Percentiles rank a stretch among this genome's conserved stretches.
Conservation (phyloP, 1,140 invertebrate genomes). For the Magallana ariakensis region DNA sequence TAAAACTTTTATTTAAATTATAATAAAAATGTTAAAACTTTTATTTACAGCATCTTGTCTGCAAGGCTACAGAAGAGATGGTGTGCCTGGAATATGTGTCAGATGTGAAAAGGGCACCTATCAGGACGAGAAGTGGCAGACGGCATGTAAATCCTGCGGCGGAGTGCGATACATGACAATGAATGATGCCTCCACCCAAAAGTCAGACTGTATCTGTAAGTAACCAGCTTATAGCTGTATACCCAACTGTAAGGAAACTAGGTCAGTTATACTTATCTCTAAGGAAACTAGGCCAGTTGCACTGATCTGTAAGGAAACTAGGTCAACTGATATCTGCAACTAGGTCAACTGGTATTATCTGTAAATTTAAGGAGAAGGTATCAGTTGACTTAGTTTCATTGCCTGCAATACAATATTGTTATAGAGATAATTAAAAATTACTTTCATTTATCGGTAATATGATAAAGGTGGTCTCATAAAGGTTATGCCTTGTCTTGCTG, state of each 20-base stretch:
- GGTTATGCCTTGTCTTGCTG: too few species aligned
- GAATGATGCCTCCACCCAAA: slow-evolving; percentile 44
- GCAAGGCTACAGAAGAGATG: slow-evolving; percentile 90
- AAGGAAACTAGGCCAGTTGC: too few species aligned
- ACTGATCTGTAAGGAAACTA: too few species aligned
- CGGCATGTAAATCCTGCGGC: slow-evolving; percentile 56
- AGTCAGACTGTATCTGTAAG: slow-evolving; percentile 65
- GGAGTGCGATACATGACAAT: slow-evolving; percentile 57
- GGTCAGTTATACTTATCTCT: too few species aligned
- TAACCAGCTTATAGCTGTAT: neutral
- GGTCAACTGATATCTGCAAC: too few species aligned
- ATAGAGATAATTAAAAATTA: neutral
- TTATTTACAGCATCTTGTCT: slow-evolving; percentile 75
- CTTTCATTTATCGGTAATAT: too few species aligned
- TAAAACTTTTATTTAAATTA: neutral
- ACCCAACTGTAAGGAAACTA: neutral
- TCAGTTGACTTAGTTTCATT: too few species aligned
- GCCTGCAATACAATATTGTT: neutral
- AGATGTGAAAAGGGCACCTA: slow-evolving; percentile 95
- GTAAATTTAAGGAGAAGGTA: too few species aligned
- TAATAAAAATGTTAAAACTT: neutral
- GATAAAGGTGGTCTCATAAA: too few species aligned
- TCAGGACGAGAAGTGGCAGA: slow-evolving; percentile 86
- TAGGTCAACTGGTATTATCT: too few species aligned
- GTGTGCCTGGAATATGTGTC: slow-evolving; percentile 86